Evolutionary conservation across 2,113 vertebrate species (phyloP).

Genomic region (Bucco capensis): DNA sequence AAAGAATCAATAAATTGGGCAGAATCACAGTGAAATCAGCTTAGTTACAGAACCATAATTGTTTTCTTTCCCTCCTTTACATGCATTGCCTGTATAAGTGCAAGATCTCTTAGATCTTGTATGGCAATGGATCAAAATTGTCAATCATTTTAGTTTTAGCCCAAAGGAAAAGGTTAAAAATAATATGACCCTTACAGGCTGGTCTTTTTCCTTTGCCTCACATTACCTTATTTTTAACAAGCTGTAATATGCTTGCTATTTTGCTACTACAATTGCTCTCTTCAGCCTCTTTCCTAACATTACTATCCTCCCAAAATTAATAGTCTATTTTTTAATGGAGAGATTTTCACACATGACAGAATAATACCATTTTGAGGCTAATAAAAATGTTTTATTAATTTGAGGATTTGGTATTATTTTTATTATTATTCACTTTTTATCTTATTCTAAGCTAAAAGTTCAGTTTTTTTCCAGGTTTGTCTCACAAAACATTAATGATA

Average conservation of each 20-base stretch:
- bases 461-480: background rate
- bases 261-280: background rate
- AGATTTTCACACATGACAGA: background rate
- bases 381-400: background rate
- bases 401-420: background rate
- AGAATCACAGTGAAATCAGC: background rate
- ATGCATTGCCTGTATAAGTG: background rate
- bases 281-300: background rate
- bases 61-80: background rate
- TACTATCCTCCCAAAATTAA: background rate
- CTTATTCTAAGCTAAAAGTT: background rate
- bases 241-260: background rate
- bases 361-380: background rate
- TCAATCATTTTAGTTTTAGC: background rate
- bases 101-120: background rate
- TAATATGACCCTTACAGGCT: background rate
- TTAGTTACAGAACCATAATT: background rate
- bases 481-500: background rate
- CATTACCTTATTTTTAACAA: background rate
- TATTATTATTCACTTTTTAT: background rate
- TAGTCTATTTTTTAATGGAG: background rate
- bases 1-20: background rate
- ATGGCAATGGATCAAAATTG: background rate
- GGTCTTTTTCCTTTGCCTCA: background rate
- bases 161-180: background rate